Evolutionary conservation across 2,113 vertebrate species (phyloP).

Genomic region (Atractosteus spatula): DNA sequence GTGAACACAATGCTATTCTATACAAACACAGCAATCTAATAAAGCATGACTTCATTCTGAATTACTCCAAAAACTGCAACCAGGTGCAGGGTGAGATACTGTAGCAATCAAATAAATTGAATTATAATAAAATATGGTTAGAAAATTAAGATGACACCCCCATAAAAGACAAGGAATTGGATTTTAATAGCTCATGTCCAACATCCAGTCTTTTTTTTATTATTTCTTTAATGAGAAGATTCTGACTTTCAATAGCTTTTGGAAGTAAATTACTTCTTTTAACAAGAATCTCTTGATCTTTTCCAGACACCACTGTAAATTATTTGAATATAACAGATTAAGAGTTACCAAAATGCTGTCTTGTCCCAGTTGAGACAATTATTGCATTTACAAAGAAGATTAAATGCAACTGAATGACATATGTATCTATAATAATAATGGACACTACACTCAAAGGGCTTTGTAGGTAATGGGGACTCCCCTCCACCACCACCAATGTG

Average conservation of each 20-base stretch:
- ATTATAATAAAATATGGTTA: too few relatives aligned
- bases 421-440: too few relatives aligned
- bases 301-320: conserved; percentile 12
- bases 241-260: not conserved
- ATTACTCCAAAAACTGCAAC: not conserved
- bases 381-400: not conserved
- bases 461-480: too few relatives aligned
- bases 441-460: too few relatives aligned
- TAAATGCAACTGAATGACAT: too few relatives aligned
- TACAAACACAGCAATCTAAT: not conserved
- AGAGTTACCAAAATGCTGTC: not conserved
- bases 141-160: too few relatives aligned
- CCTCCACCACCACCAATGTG: too few relatives aligned
- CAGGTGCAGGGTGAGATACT: not conserved
- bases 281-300: not conserved
- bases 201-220: too few relatives aligned
- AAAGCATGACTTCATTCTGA: not conserved
- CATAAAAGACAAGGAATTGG: too few relatives aligned
- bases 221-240: not conserved
- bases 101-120: not conserved
- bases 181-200: too few relatives aligned
- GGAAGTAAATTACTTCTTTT: not conserved
- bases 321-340: conserved; percentile 8
- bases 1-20: not conserved
- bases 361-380: not conserved